Percentiles rank a stretch among this genome's conserved stretches.
Conservation (phyloP, 2,113 vertebrate species). For the Myotis lucifugus region DNA sequence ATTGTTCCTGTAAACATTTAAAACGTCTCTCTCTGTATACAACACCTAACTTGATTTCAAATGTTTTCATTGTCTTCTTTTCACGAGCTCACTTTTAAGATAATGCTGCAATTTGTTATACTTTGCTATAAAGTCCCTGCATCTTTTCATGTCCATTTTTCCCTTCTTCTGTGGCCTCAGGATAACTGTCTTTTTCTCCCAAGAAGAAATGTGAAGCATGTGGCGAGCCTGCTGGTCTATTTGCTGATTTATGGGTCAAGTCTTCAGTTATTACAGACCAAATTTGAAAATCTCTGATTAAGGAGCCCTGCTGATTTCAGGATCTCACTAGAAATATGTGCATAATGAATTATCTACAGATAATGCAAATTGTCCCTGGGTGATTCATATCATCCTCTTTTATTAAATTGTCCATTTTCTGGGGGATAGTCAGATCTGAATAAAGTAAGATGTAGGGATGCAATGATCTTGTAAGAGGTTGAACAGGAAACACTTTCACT, state of each 20-base stretch:
- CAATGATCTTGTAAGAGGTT: constrained; percentile 48
- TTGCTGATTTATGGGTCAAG: constrained; percentile 85
- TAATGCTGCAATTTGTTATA: constrained; percentile 67
- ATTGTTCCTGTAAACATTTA: constrained; percentile 17
- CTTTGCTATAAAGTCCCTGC: constrained; percentile 68
- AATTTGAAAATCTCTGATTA: constrained; percentile 85
- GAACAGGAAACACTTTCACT: constrained; percentile 56
- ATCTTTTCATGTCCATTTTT: constrained; percentile 68
- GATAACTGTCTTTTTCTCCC: constrained; percentile 82
- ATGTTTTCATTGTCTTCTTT: constrained; percentile 47
- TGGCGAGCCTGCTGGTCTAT: constrained; percentile 78
- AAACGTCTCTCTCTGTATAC: not conserved
- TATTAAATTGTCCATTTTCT: constrained; percentile 83
- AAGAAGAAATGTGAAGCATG: constrained; percentile 77
- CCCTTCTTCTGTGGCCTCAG: constrained; percentile 80
- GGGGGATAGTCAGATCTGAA: constrained; percentile 55
- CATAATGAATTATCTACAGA: constrained; percentile 85
- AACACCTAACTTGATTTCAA: constrained; percentile 28
- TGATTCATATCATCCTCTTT: constrained; percentile 81
- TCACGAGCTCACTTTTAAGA: constrained; percentile 66
- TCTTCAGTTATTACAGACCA: constrained; percentile 82
- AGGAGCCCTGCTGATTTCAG: constrained; percentile 85
- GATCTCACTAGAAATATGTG: constrained; percentile 84
- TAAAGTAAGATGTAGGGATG: constrained; percentile 53
- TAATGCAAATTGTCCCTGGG: constrained; percentile 81